Evolutionary conservation across 2,888 invertebrate species (phyloP), one percentile per base, ranked within the genome.

Genomic region (Phyllotreta striolata): DNA sequence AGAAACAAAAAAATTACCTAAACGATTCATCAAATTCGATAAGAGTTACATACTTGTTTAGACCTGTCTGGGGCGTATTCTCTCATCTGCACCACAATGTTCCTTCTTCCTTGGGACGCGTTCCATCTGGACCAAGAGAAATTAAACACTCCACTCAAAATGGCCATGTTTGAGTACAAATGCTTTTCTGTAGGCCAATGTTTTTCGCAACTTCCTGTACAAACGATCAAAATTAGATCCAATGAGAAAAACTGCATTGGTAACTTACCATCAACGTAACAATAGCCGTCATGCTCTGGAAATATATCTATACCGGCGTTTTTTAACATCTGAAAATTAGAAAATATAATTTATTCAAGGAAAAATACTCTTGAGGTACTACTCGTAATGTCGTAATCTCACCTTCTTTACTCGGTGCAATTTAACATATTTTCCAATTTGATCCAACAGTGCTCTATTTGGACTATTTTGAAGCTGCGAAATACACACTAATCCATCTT

Each of bases 81-180:
- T 62, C 90, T 83, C 70, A 89, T 81, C 76, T 92, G 92, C 78
- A 91, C 80, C 0, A 91, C 84, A 13, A 91, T 86, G 47, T 85
- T 86, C 2, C 88, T 81, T 54, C 84, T 79, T 0, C 88, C 88
- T 0, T 87, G 86, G 2, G 82, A 72, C 0, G 84, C 79, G 71
- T 91, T 91, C 90, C 90, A 90, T 56, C 89, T 84, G 65, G 72
- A 81, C 91, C 93, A 95, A 34, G 91, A 87, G 73, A 93, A 94
- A 78, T 90, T 90, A 76, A 91, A 91, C 8, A 89, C 86, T 1
- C 87, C 84, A 7, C 88, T 87, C 9, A 92, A 79, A 40, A 89
- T 85, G 0, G 93, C 91, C 88, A 95, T 92, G 69, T 91, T 90
- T 66, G 88, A 87, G 76, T 92, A 92, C 46, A 89, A 83, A 80